Base-by-base conservation (phyloP, 2,888 invertebrate species). In the Eretmocerus hayati region DNA sequence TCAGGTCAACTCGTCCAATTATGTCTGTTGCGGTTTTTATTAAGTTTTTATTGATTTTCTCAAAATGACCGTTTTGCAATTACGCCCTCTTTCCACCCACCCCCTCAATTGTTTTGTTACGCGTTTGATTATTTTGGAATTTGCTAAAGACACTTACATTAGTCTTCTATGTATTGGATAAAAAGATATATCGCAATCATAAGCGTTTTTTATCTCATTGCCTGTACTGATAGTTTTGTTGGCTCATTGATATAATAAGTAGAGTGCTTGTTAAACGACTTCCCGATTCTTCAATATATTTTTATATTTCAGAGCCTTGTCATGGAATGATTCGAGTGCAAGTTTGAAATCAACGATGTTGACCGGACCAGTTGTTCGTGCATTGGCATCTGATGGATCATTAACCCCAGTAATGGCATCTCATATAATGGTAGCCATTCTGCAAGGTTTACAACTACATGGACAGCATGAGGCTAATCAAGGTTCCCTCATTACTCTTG, bases 381-480 rank as follows among this genome's bases (percentile, higher is more conserved):
- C 81, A 62, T 72, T 89, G 51, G 79, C 83, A 40, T 69, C 75
- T 2, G 81, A 82, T 60, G 78, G 78, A 60, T 76, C 79, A 61
- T 71, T 87, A 58, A 81, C 77, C 57, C 78, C 78, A 55, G 81
- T 79, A 55, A 80, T 84, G 70, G 85, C 85, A 1, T 76, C 79
- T 1, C 81, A 86, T 59, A 83, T 90, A 39, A 83, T 91, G 71
- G 81, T 83, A 0, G 83, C 86, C 2, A 82, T 90, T 56, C 75
- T 90, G 50, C 82, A 82, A 57, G 91, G 90, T 40, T 76, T 94
- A 53, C 85, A 90, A 56, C 75, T 85, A 53, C 90, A 93, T 65
- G 94, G 94, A 0, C 89, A 92, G 65, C 92, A 93, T 67, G 93
- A 93, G 62, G 83, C 86, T 11, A 89, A 89, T 74, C 90, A 88